Base-by-base conservation (phyloP, 2,888 invertebrate genomes). In the Thera britannica region DNA sequence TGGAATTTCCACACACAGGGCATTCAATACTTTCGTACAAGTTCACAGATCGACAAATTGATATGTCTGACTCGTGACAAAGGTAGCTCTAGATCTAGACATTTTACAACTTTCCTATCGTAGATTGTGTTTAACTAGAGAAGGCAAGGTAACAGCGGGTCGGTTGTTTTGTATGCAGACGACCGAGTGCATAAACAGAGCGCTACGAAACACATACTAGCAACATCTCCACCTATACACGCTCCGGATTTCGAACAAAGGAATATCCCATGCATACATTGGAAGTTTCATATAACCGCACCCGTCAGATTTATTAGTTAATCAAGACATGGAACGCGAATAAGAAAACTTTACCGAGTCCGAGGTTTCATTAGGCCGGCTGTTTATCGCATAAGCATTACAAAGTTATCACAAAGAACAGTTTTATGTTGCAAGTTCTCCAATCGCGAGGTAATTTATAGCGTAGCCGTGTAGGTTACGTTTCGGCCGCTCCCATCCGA, bases 121-220 rank as follows among this genome's bases (percentile, higher is more conserved):
- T 74, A 73, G 73, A 71, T 62, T 59, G 70, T 70, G 62, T 68
- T 64, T 59, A 65, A 65, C 58, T 58, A 70, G 65, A 72, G 60
- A 68, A 71, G 63, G 58, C 62, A 62, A 61, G 63, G 57, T 58
- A 64, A 62, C 62, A 70, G 72, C 70, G 66, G 58, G 59, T 58
- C 58, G 69, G 68, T 75, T 74, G 76, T 79, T 83, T 78, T 80
- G 79, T 83, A 84, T 85, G 83, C 83, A 83, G 80, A 80, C 79
- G 73, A 78, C 70, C 68, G 75, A 73, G 75, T 80, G 80, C 81
- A 83, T 82, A 84, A 82, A 81, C 80, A 80, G 72, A 74, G 63
- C 73, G 64, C 68, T 70, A 69, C 72, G 72, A 60, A 74, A 71
- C 72, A 71, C 71, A 70, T 9, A 46, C 7, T 46, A 46, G 59